Evolutionary conservation across 2,888 invertebrate genomes (phyloP).

Genomic region (Leucozona laternaria): DNA sequence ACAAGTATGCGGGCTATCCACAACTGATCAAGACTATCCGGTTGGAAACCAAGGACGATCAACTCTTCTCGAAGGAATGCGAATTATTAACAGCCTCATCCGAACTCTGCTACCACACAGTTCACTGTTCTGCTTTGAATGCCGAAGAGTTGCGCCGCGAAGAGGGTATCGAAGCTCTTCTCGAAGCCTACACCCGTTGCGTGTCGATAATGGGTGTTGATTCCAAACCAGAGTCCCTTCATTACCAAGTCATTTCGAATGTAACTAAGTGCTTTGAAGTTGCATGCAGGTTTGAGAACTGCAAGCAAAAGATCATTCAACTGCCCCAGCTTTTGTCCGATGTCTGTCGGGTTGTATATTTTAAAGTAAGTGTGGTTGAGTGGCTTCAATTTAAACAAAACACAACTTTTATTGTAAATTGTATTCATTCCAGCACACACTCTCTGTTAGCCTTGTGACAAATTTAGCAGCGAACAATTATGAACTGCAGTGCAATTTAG

Average conservation of each 20-base stretch:
- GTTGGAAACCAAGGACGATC: slow-evolving; percentile 96
- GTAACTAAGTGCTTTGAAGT: slow-evolving; percentile 97
- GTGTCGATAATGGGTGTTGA: slow-evolving; percentile 94
- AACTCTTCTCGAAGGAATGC: slow-evolving; percentile 93
- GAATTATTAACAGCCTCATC: slow-evolving; percentile 95
- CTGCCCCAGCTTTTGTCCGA: slow-evolving; percentile 95
- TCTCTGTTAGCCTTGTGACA: slow-evolving; percentile 95
- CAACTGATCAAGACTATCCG: slow-evolving; percentile 97
- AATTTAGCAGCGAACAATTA: slow-evolving; percentile 93
- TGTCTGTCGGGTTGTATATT: slow-evolving; percentile 93
- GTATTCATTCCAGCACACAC: slow-evolving; percentile 86
- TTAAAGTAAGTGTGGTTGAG: slow-evolving; percentile 86
- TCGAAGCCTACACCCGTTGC: slow-evolving; percentile 97
- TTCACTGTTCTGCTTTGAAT: slow-evolving; percentile 97
- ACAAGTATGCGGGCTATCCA: slow-evolving; percentile 99
- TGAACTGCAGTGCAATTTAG: slow-evolving; percentile 91
- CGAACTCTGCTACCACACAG: slow-evolving; percentile 97
- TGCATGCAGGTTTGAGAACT: slow-evolving; percentile 96
- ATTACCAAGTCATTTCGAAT: slow-evolving; percentile 96
- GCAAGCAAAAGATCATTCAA: slow-evolving; percentile 93
- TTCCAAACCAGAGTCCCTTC: slow-evolving; percentile 90
- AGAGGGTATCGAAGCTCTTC: slow-evolving; percentile 93
- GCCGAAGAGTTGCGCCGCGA: slow-evolving; percentile 98
- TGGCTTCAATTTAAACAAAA: neutral
- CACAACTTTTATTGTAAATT: neutral